Base-by-base conservation (phyloP, 2,888 invertebrate genomes). In the Coecobrya sp. region DNA sequence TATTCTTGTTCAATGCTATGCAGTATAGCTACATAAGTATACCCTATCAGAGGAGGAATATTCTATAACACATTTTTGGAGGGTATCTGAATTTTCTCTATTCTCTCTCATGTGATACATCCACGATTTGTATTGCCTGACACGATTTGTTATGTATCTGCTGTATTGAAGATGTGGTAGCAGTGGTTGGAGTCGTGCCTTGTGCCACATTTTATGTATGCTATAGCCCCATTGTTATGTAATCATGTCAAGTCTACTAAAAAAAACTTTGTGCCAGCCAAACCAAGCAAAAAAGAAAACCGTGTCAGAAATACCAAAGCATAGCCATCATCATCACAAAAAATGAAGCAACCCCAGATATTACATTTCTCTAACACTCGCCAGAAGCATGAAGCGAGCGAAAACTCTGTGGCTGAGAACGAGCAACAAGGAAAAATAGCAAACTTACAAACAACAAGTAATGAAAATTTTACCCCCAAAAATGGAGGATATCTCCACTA, bases 211-310 rank as follows among this genome's bases (percentile, higher is more conserved):
- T 73, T 73, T 73, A 73, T 73, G 73, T 45, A 45, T 45, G 42
- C 73, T 81, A 81, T 52, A 55, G 55, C 30, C 81, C 36, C 68
- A 85, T 86, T 70, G 70, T 86, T 73, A 86, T 70, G 86, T 68
- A 86, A 86, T 73, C 86, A 73, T 86, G 86, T 86, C 86, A 86
- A 86, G 85, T 49, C 52, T 73, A 62, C 84, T 62, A 59, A 62
- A 84, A 52, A 59, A 68, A 30, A 76, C 45, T 22, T 81, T 36
- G 3, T 84, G n/a, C 19, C 36, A 55, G 62, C 42, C 62, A 62
- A n/a, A 36, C 59, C 11, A 49, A 70, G 52, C 49, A 86, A 36
- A 70, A 86, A 86, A 49, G 73, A 86, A 27, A 70, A 86, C 73
- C 70, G 36, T 70, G 73, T 73, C 73, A 73, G 27, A 68, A 85